Evolutionary conservation across 1,140 invertebrate species (phyloP).

Genomic region (Pteromalus puparum): DNA sequence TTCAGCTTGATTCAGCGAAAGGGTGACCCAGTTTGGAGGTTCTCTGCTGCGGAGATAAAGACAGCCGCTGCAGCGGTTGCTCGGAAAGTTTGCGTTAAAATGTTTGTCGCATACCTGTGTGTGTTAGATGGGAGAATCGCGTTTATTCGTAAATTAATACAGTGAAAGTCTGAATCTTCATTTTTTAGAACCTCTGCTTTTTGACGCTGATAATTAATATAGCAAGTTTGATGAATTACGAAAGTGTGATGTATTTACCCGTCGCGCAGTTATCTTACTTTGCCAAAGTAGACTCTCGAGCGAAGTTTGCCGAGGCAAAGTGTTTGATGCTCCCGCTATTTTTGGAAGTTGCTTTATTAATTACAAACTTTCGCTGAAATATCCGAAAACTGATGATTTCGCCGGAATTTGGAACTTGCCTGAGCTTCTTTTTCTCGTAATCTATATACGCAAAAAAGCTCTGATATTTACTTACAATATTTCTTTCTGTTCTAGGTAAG

Average conservation of each 20-base stretch:
- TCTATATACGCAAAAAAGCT: no score
- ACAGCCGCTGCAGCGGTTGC: not conserved
- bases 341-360: not conserved
- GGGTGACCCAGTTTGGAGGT: not conserved
- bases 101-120: not conserved
- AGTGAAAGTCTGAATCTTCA: not conserved
- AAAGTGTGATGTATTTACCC: not conserved
- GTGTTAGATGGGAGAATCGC: not conserved
- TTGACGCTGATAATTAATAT: not conserved
- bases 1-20: not conserved
- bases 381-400: not conserved
- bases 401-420: no score
- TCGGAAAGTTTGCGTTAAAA: not conserved
- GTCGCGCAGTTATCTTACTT: not conserved
- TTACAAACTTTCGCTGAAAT: not conserved
- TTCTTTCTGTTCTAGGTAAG: slow-evolving; percentile 10
- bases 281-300: not conserved
- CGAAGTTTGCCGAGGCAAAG: not conserved
- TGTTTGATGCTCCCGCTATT: not conserved
- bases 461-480: not conserved
- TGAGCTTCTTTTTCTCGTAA: not conserved
- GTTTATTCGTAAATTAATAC: not conserved
- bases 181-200: not conserved
- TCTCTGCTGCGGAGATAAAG: not conserved
- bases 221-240: not conserved